A percentile compares a stretch with the other conserved stretches of the same genome.
phyloP scores from a whole-genome alignment of 2,797 vertebrate genomes.

The Emydoidea blandingii region DNA sequence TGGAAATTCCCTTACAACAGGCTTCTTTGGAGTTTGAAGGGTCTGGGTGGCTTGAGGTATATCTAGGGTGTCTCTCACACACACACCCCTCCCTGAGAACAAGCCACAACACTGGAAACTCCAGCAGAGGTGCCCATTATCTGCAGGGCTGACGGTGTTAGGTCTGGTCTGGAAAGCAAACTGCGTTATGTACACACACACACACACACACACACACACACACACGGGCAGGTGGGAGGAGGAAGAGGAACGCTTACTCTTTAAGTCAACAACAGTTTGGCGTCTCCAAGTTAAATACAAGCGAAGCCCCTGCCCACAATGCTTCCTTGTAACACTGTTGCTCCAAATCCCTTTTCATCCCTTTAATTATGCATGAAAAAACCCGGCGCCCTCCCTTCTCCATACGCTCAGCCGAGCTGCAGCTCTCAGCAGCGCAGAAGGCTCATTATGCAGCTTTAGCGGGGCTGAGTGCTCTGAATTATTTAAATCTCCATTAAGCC shows the following conservation, averaged over 20 bases:
- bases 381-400: constrained; percentile 79
- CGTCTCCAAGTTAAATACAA: constrained; percentile 67
- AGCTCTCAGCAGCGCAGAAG: constrained; percentile 78
- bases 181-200: background rate
- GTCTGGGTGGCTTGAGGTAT: background rate
- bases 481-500: constrained; percentile 92
- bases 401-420: constrained; percentile 75
- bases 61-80: background rate
- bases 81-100: background rate
- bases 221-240: background rate
- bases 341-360: constrained; percentile 73
- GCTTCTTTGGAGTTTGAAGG: background rate
- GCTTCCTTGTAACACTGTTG: constrained; percentile 78
- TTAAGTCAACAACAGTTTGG: constrained; percentile 56
- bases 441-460: constrained; percentile 89
- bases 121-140: background rate
- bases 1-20: background rate
- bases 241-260: constrained; percentile 25
- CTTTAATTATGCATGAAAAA: constrained; percentile 77
- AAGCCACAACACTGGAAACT: background rate
- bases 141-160: background rate
- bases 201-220: too few relatives aligned
- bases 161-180: background rate
- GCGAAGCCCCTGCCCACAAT: constrained; percentile 66
- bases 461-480: constrained; percentile 89